These are phyloP conservation scores for Elachura formosa DNA, from an alignment of 2,113 vertebrate genomes.

Conservation along the genomic window DNA sequence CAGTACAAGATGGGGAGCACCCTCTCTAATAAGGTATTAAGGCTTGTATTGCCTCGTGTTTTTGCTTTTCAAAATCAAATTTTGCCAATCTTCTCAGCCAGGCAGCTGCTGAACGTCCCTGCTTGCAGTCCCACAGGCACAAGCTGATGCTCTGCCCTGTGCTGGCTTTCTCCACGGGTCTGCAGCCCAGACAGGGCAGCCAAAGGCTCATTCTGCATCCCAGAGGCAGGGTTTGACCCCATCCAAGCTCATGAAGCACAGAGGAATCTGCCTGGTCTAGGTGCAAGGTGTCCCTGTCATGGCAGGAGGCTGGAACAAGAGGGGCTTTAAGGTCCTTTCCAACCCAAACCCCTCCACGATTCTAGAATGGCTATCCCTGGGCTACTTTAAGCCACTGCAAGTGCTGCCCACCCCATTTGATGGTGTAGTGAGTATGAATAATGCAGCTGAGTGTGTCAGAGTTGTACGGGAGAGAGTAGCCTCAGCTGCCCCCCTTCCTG, in stretches of 20 bases:
- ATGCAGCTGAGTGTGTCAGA: background rate
- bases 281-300: background rate
- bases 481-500: constrained; percentile 39
- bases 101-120: background rate
- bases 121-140: background rate
- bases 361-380: background rate
- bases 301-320: background rate
- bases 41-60: background rate
- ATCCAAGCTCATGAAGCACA: background rate
- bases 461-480: background rate
- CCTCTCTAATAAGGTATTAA: background rate
- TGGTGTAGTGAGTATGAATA: background rate
- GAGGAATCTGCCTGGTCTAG: background rate
- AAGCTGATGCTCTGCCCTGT: background rate
- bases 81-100: background rate
- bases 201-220: background rate
- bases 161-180: background rate
- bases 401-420: background rate
- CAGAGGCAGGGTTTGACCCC: background rate
- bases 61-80: background rate
- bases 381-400: background rate
- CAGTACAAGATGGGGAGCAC: fast-evolving
- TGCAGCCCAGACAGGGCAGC: background rate
- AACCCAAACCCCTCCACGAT: background rate
- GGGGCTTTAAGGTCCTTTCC: background rate